These are phyloP conservation scores for Rhagologus leucostigma DNA, from an alignment of 2,113 vertebrate species.

Conservation along the genomic window DNA sequence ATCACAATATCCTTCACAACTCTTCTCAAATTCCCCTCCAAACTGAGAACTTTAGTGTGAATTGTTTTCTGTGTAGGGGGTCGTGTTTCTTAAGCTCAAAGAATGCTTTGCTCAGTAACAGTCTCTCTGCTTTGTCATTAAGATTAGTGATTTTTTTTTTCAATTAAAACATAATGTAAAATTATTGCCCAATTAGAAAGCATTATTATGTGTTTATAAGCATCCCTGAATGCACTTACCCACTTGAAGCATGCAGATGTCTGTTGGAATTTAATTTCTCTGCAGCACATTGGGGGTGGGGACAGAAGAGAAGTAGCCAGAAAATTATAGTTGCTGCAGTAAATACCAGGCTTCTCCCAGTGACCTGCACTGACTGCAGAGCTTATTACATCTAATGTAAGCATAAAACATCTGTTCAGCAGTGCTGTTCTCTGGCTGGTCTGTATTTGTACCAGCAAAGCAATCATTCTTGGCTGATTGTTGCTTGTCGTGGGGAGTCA, in stretches of 20 bases:
- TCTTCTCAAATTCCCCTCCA: background rate
- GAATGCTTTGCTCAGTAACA: background rate
- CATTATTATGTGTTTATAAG: constrained; percentile 6
- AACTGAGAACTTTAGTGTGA: background rate
- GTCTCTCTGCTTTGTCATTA: background rate
- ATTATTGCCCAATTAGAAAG: constrained; percentile 11
- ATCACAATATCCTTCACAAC: background rate
- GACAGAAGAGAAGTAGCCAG: constrained; percentile 27
- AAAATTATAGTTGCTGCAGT: constrained; percentile 44
- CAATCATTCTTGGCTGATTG: background rate
- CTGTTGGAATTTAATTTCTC: constrained; percentile 49
- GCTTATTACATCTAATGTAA: background rate
- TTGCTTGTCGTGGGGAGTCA: background rate
- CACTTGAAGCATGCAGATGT: constrained; percentile 23
- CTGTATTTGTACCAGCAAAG: background rate
- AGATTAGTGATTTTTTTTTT: background rate
- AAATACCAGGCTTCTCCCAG: constrained; percentile 19
- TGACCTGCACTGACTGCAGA: constrained; percentile 23
- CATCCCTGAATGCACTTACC: background rate
- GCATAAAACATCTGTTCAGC: constrained; percentile 11
- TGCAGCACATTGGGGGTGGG: background rate
- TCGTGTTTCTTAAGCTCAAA: background rate
- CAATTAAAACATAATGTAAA: background rate
- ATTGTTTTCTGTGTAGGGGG: background rate
- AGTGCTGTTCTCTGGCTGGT: background rate